Evolutionary conservation across 1,140 invertebrate genomes (phyloP).

Genomic region (Latrodectus geometricus): DNA sequence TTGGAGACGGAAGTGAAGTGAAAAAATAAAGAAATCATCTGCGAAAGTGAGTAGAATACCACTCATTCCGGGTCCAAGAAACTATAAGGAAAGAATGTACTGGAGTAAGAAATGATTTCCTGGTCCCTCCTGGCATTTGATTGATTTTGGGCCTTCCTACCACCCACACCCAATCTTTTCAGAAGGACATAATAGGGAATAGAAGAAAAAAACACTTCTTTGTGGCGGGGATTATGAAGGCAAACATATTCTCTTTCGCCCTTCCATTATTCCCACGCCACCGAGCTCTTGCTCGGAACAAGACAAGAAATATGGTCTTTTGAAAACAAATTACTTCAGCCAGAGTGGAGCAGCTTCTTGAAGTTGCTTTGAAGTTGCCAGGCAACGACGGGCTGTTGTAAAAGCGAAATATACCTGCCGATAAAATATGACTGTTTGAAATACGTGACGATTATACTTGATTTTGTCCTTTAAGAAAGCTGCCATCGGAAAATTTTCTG

Average conservation of each 20-base stretch:
- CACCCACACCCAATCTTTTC: neutral
- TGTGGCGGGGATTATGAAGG: neutral
- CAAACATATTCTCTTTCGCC: neutral
- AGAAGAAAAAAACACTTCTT: neutral
- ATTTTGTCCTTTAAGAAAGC: too few relatives aligned
- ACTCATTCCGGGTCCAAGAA: neutral
- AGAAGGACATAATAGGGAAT: neutral
- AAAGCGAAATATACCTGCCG: too few relatives aligned
- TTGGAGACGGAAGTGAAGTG: neutral
- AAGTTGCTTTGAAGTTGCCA: too few relatives aligned
- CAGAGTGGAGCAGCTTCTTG: neutral
- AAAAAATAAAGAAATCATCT: neutral
- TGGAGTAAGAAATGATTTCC: slow-evolving; percentile 1
- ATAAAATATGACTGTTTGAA: too few relatives aligned
- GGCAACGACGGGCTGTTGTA: too few relatives aligned
- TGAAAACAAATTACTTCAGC: neutral
- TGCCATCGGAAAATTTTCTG: too few relatives aligned
- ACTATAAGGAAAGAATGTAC: neutral
- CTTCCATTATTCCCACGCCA: neutral
- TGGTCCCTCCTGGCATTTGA: neutral
- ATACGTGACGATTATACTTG: too few relatives aligned
- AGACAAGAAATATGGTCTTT: neutral
- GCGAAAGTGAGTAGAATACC: neutral
- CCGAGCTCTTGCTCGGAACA: neutral
- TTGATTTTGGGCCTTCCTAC: neutral